Base-by-base conservation (phyloP, 2,888 invertebrate species). In the Ormyrus nitidulus region DNA sequence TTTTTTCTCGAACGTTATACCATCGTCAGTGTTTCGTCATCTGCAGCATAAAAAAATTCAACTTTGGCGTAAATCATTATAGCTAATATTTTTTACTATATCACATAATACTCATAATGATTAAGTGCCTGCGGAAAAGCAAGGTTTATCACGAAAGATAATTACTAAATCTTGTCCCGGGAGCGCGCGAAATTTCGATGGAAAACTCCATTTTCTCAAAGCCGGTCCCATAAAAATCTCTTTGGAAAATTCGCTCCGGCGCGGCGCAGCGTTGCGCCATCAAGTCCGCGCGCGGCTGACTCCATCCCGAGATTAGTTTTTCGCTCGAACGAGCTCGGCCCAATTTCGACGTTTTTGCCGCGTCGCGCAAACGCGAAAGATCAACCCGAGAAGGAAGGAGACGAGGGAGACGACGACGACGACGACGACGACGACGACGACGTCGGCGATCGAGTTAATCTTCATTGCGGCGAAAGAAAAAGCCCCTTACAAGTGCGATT, bases 381-480 rank as follows among this genome's bases (percentile, higher is more conserved):
- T 72, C 78, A 71, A 68, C 66, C 64, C 61, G 5, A 48, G 61
- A 8, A 73, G 13, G 48, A 56, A 10, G 10, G 13, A 19, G 68
- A 34, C 7, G 54, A 51, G 61, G 59, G 13, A 9, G 44, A 56
- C 9, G 34, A 56, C 13, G 51, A 44, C 34, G 56, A 19, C 4
- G 76, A 19, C 34, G 48, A 65, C 46, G 49, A 48, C 59, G 68
- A 49, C 13, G 19, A 19, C 19, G 19, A 19, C 19, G 19, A 19
- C 19, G 19, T 19, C 19, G 19, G 19, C 19, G 19, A 19, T 51
- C 56, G 71, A 81, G 81, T 81, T 81, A 81, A 81, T 81, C 71
- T 81, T 78, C 53, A 78, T 78, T 72, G 81, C 64, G 70, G 65
- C 65, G n/a, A 65, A 74, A 74, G 81, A 77, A 80, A 81, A 77